A percentile compares a stretch with the other conserved stretches of the same genome.
Conservation (phyloP, 1,140 invertebrate genomes). For the Zaprionus lachaisei region DNA sequence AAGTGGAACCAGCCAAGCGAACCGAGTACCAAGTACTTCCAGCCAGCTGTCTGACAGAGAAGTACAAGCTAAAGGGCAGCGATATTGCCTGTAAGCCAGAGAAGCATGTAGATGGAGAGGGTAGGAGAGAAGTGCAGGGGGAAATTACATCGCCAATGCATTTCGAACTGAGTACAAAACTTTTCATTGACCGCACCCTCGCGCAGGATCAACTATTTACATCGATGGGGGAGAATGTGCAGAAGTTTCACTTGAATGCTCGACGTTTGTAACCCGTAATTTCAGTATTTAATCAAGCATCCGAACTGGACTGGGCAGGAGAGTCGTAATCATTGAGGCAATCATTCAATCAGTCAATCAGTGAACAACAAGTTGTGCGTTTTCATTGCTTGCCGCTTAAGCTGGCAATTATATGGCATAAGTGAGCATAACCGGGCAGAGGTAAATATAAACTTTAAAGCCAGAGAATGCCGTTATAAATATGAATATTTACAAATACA, state of each 20-base stretch:
- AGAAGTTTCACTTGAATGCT: slow-evolving; percentile 11
- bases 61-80: slow-evolving; percentile 17
- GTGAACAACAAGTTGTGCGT: slow-evolving; percentile 6
- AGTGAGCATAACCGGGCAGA: not conserved
- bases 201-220: slow-evolving; percentile 6
- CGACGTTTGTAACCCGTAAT: not conserved
- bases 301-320: not conserved
- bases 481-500: not conserved
- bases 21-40: slow-evolving; percentile 38
- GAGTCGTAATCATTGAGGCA: slow-evolving; percentile 1
- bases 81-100: slow-evolving; percentile 1
- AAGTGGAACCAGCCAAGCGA: slow-evolving; percentile 66
- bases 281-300: slow-evolving; percentile 30
- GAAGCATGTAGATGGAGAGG: not conserved
- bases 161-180: slow-evolving; percentile 18
- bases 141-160: slow-evolving; percentile 14
- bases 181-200: slow-evolving; percentile 14
- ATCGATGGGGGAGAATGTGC: not conserved
- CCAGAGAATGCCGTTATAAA: not conserved
- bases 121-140: too few relatives aligned
- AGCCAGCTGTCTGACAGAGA: slow-evolving; percentile 25
- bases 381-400: slow-evolving; percentile 13
- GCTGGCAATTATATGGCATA: slow-evolving; percentile 13
- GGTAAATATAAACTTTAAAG: not conserved
- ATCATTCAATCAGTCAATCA: slow-evolving; percentile 34